These are phyloP conservation scores for Chiloscyllium plagiosum DNA, from an alignment of 2,113 vertebrate species.

Conservation along the genomic window DNA sequence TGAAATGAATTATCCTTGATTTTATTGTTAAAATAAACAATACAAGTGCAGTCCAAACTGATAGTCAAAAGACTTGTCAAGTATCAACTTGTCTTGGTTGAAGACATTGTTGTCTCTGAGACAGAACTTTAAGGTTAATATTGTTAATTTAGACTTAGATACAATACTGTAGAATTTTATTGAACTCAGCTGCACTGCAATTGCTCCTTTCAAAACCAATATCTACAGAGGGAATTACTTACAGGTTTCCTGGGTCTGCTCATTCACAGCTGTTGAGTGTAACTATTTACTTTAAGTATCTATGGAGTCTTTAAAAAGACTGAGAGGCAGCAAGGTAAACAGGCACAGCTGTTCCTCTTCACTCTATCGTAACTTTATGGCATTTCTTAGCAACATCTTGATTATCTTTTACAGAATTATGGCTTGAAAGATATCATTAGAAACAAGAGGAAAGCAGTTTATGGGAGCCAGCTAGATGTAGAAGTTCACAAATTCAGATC, in stretches of 20 bases:
- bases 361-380: background rate
- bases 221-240: background rate
- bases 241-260: background rate
- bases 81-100: background rate
- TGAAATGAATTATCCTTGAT: background rate
- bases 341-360: background rate
- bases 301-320: background rate
- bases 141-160: too few relatives aligned
- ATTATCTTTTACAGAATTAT: background rate
- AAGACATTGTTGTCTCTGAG: background rate
- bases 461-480: background rate
- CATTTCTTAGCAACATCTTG: background rate
- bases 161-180: background rate
- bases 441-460: background rate
- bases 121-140: background rate
- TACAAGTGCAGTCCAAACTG: background rate
- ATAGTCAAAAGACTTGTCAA: background rate
- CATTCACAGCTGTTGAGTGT: background rate
- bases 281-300: background rate
- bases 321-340: background rate
- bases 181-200: background rate
- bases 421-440: background rate
- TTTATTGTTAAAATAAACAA: background rate
- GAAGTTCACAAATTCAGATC: background rate
- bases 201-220: background rate